Evolutionary conservation across 2,113 vertebrate species (phyloP), one percentile per base, ranked within the genome.

Genomic region (Cygnus buccinator): DNA sequence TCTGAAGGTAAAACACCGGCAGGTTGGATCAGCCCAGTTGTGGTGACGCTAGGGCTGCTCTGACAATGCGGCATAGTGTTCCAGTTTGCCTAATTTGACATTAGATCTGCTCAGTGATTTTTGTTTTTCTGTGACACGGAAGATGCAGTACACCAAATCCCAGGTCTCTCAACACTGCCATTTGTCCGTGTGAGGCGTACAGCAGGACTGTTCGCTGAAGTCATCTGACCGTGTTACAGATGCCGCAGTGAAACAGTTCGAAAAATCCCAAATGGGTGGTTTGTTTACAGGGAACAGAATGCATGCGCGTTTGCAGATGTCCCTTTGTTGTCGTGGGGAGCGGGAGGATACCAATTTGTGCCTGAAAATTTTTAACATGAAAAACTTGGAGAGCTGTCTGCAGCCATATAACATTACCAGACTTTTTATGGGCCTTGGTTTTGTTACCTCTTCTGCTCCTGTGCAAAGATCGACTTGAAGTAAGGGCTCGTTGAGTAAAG

Each of bases 1-100:
- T 57, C 79, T 98, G 50, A 96, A 99, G 99, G 99, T 99, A 96
- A 50, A 33, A 48, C 17, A 1, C 6, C 1, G 23, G 13, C 17
- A 10, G 31, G 5, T 31, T n/a, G 17, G 15, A 1, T 10, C 5
- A 11, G 20, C 1, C 3, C 16, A 8, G 20, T 35, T 63, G 1
- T 29, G 1, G 7, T 5, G 2, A 35, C 12, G 6, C n/a, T 18
- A 22, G 59, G 61, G 5, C 41, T 19, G 43, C 19, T 15, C 43
- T 9, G 87, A 35, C 44, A 52, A 13, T 39, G 1, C 0, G 3
- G 4, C 3, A 18, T 62, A 33, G 21, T 81, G 88, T 43, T 21
- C 52, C 2, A 0, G 2, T 72, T 41, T 86, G 83, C 94, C 19
- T 65, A 9, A 52, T 41, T 61, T 68, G 73, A 3, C 71, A 61